Evolutionary conservation across 2,888 invertebrate genomes (phyloP), one percentile per base, ranked within the genome.

Genomic region (Acholoe squamosa): DNA sequence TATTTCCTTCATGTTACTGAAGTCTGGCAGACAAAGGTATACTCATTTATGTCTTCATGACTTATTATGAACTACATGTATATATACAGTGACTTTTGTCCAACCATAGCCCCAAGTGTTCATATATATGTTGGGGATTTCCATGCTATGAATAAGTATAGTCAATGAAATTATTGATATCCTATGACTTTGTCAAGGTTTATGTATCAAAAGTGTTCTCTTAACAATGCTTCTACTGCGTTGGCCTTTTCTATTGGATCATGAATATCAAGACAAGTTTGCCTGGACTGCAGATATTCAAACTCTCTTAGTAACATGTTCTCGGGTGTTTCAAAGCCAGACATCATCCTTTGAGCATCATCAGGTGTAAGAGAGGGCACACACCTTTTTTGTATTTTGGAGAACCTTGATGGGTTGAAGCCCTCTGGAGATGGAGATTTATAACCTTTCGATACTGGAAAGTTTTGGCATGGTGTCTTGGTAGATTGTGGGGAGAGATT

Each of bases 311-410:
- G 5, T 25, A 10, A 1, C 33, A 19, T 22, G 43, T 80, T 80
- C 33, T 80, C 80, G 43, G 33, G 14, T 5, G 7, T 80, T 43
- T 80, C 22, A 43, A 80, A 34, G 10, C 80, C 80, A 34, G 22
- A 43, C 80, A 80, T n/a, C 80, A 80, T 80, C 80, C 33, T 80
- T 43, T 80, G 80, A 34, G 43, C 80, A 22, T 80, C n/a, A 43
- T 19, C 80, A 14, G 43, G 5, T 14, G 80, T 34, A n/a, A 80
- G 5, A 19, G 34, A 80, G 12, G 80, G 80, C 1, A 80, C 1
- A 1, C 80, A 43, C 22, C 80, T 33, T n/a, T 43, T 80, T 34
- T 28, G 76, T 76, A 25, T 25, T 28, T 25, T 19, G n/a, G 25
- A 31, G 28, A 19, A 25, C 71, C 25, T 71, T 25, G 71, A 10